Base-by-base conservation (phyloP, 1,140 invertebrate species). In the Venturia canescens region DNA sequence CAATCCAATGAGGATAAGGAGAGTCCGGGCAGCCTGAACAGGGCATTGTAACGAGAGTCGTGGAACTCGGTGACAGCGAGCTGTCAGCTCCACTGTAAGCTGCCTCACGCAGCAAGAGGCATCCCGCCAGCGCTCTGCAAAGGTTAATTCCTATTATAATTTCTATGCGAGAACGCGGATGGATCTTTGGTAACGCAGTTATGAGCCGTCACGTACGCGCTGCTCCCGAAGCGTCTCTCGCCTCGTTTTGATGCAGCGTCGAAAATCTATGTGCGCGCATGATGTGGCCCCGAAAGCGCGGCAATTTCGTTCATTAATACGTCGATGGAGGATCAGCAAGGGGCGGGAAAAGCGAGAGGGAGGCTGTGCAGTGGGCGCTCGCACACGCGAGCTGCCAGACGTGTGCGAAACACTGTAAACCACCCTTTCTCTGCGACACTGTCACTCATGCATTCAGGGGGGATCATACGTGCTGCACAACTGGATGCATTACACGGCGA, bases 231-330 rank as follows among this genome's bases (percentile, higher is more conserved):
- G n/a, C n/a, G n/a, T n/a, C n/a, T n/a, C 23, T 18, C 48, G 9
- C 44, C 26, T 7, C 48, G 23, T 0, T 9, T 26, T 23, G 48
- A 74, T 27, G 34, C n/a, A n/a, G n/a, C 83, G 79, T 80, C 74
- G 78, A 81, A 21, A 63, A 53, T 53, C 50, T 53, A 81, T 79
- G 57, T 78, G 66, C 34, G 57, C 74, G 66, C 34, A 38, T 77
- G 78, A 78, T 83, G 82, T 81, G 80, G 80, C 75, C 50, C 50
- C 60, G 23, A 83, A 84, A 84, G 69, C 82, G 82, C 74, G 86
- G 80, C 85, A 83, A 84, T 87, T 87, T 82, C 80, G 86, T 86
- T 87, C 85, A 87, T 87, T 88, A 87, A 87, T 87, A 87, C 87
- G 86, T 82, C 87, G 87, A 87, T 86, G 85, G 80, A 82, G 82